phyloP scores from a whole-genome alignment of 2,797 vertebrate genomes.

The Poeciliopsis turneri region DNA sequence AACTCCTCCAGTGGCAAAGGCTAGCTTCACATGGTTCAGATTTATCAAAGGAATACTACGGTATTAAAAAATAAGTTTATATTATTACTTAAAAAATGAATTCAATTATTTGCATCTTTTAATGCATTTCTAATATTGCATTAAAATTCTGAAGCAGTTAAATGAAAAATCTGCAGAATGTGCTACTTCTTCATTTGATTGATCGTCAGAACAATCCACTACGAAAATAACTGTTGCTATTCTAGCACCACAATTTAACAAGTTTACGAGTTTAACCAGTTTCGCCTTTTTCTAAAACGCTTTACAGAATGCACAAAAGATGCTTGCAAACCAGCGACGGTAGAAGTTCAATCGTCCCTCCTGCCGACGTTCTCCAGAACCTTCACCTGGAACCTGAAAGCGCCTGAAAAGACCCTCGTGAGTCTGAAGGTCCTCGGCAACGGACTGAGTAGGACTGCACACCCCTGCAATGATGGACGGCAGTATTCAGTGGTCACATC shows the following conservation, averaged over 20 bases:
- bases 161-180: too few species aligned
- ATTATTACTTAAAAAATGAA: too few species aligned
- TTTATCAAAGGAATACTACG: too few species aligned
- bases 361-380: constrained; percentile 79
- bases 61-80: too few species aligned
- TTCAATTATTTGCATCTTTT: too few species aligned
- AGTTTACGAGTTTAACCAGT: neutral
- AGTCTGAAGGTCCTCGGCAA: constrained; percentile 74
- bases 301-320: constrained; percentile 70
- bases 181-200: neutral
- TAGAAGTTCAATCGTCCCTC: constrained; percentile 67
- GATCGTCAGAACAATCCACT: neutral
- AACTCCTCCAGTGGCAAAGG: too few species aligned
- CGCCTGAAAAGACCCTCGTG: constrained; percentile 64
- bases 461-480: constrained; percentile 57
- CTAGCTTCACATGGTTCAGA: too few species aligned
- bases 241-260: neutral
- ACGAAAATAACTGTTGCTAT: too few species aligned
- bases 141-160: too few species aligned
- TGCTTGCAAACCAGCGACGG: constrained; percentile 76
- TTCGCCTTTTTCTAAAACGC: neutral
- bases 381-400: constrained; percentile 82
- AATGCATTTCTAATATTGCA: too few species aligned
- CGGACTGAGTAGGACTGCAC: constrained; percentile 73
- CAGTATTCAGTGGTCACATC: constrained; percentile 42